These are phyloP conservation scores for Paedocypris micromegethes DNA, from an alignment of 2,797 vertebrate species.

Conservation along the genomic window DNA sequence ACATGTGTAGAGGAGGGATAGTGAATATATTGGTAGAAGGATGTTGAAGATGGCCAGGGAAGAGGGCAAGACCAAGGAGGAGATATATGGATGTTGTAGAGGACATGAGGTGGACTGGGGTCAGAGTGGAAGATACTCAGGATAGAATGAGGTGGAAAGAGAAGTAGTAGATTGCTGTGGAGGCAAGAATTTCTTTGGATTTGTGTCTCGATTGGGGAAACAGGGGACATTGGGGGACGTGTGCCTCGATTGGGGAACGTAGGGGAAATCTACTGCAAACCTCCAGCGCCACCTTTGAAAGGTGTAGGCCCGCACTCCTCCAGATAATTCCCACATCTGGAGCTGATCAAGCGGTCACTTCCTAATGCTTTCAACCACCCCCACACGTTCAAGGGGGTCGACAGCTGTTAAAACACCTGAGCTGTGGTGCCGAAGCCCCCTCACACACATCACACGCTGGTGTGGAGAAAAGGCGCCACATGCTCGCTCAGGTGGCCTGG, in stretches of 20 bases:
- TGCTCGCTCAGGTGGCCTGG: slow-evolving; percentile 31
- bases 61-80: too few species aligned
- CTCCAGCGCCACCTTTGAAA: slow-evolving; percentile 61
- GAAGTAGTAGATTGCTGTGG: slow-evolving; percentile 32
- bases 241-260: too few species aligned
- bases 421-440: slow-evolving; percentile 22
- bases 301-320: slow-evolving; percentile 61
- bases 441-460: slow-evolving; percentile 41
- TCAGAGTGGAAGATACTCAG: too few species aligned
- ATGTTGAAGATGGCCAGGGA: too few species aligned
- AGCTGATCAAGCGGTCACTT: slow-evolving; percentile 86
- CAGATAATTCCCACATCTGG: slow-evolving; percentile 70
- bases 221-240: too few species aligned
- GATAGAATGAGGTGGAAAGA: too few species aligned
- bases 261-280: too few species aligned
- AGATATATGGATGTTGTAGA: not conserved
- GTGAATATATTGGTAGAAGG: too few species aligned
- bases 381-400: slow-evolving; percentile 32
- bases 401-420: slow-evolving; percentile 60
- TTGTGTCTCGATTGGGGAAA: too few species aligned
- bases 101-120: slow-evolving; percentile 1
- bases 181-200: slow-evolving; percentile 37
- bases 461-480: slow-evolving; percentile 38
- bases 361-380: slow-evolving; percentile 66
- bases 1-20: too few species aligned